Evolutionary conservation across 2,113 vertebrate species (phyloP).

Genomic region (Odocoileus hemionus): DNA sequence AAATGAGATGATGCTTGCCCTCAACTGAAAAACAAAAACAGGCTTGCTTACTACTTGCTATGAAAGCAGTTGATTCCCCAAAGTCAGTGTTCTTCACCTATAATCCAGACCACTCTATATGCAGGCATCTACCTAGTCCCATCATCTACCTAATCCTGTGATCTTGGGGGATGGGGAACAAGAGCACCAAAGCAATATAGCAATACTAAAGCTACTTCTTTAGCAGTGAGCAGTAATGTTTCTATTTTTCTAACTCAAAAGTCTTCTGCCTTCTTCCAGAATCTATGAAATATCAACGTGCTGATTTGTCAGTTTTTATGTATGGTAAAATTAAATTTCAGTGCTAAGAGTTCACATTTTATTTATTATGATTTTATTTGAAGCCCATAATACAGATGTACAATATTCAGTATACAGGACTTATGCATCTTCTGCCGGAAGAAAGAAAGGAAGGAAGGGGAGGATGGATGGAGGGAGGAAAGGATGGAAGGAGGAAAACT

Average conservation of each 20-base stretch:
- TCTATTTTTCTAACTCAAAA: not conserved
- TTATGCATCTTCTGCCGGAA: not conserved
- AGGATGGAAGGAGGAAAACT: not conserved
- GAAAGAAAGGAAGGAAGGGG: not conserved
- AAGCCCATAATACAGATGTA: not conserved
- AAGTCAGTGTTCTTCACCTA: not conserved
- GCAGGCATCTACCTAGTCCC: not conserved
- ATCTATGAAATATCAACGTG: not conserved
- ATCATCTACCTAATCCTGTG: not conserved
- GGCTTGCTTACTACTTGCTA: not conserved
- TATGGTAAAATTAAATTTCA: not conserved
- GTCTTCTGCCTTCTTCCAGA: not conserved
- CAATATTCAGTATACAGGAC: not conserved
- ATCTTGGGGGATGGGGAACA: accelerated
- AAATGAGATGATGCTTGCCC: not conserved
- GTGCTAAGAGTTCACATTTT: not conserved
- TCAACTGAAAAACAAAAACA: not conserved
- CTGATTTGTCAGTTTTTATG: not conserved
- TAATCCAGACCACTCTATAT: not conserved
- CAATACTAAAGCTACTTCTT: not conserved
- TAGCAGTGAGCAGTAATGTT: not conserved
- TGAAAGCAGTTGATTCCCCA: not conserved
- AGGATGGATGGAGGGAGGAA: not conserved
- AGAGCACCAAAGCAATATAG: not conserved
- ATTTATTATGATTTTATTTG: not conserved